Evolutionary conservation across 2,797 vertebrate species (phyloP).

Genomic region (Taenioides sp.): DNA sequence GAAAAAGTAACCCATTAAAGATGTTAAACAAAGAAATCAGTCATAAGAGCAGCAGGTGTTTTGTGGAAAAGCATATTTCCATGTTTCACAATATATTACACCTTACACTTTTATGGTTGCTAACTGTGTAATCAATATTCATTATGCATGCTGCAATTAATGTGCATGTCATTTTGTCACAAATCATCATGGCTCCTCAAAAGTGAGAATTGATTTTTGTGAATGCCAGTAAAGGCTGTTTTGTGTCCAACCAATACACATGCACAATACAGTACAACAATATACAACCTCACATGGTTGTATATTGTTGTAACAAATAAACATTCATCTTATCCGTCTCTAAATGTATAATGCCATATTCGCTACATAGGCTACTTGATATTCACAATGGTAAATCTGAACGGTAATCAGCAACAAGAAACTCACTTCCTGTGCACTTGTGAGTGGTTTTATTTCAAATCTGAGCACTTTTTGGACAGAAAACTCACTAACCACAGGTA

Average conservation of each 20-base stretch:
- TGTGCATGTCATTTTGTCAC: background rate
- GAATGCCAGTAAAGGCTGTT: background rate
- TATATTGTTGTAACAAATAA: too few species aligned
- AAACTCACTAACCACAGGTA: background rate
- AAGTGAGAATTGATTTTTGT: background rate
- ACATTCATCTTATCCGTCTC: background rate
- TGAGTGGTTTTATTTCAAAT: background rate
- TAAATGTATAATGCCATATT: background rate
- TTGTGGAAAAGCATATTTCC: background rate
- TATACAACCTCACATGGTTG: background rate
- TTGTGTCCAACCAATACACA: background rate
- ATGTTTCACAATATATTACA: background rate
- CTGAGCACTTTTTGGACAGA: background rate
- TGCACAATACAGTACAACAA: background rate
- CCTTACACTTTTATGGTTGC: conserved; percentile 3
- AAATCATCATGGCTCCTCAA: background rate
- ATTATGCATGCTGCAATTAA: background rate
- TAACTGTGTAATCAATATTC: conserved; percentile 8
- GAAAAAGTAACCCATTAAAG: conserved; percentile 9
- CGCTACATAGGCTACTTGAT: background rate
- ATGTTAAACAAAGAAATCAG: conserved; percentile 3
- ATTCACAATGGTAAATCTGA: background rate
- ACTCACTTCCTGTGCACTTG: background rate
- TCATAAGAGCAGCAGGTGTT: background rate
- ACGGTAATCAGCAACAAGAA: background rate